These are phyloP conservation scores for Echeneis naucrates DNA, from an alignment of 2,797 vertebrate genomes.

Conservation along the genomic window DNA sequence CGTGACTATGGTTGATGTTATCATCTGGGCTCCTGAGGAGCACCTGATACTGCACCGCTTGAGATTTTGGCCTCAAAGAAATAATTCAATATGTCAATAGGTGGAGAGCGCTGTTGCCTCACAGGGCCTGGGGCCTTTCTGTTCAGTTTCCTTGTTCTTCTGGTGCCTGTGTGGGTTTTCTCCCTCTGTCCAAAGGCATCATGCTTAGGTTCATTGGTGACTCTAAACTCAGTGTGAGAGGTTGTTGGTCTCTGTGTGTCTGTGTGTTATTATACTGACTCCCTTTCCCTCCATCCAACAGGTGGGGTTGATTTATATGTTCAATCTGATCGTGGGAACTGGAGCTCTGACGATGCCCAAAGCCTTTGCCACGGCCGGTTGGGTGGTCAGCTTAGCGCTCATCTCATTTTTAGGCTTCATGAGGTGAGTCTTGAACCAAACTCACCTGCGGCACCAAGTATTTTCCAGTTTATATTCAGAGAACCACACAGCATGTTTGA, in stretches of 20 bases:
- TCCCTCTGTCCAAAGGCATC: no score
- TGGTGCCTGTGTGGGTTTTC: no score
- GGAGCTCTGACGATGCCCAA: constrained; percentile 98
- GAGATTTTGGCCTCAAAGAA: not conserved
- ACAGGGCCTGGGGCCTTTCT: no score
- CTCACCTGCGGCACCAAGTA: no score
- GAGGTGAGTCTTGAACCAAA: constrained; percentile 86
- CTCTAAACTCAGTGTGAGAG: no score
- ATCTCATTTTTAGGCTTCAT: constrained; percentile 93
- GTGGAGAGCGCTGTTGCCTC: no score
- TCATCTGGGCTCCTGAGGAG: not conserved
- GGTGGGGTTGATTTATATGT: constrained; percentile 98
- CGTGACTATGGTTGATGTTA: not conserved
- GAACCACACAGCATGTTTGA: not conserved
- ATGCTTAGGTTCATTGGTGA: no score
- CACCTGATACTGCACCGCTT: not conserved
- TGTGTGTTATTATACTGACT: no score
- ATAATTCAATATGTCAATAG: no score
- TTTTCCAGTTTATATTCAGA: not conserved
- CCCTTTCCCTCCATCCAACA: constrained; percentile 57
- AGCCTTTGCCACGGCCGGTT: constrained; percentile 94
- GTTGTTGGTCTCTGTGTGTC: no score
- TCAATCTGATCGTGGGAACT: constrained; percentile 97
- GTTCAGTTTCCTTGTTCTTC: no score
- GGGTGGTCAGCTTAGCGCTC: constrained; percentile 93